These are phyloP conservation scores for Crax fasciolata DNA, from an alignment of 2,797 vertebrate species.

Conservation along the genomic window DNA sequence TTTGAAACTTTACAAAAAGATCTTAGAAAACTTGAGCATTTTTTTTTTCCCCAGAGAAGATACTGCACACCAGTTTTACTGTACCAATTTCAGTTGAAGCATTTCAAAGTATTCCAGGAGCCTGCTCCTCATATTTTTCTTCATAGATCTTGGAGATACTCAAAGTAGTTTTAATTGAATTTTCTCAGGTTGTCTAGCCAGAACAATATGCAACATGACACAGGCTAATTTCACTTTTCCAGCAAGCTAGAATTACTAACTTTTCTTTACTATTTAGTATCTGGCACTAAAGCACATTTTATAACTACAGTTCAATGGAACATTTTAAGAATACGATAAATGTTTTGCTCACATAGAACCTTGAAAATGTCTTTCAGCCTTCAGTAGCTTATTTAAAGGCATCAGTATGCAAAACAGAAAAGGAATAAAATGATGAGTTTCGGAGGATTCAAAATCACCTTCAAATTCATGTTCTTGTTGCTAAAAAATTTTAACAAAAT, in stretches of 20 bases:
- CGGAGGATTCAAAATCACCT: not conserved
- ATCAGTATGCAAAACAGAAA: not conserved
- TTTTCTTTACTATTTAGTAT: not conserved
- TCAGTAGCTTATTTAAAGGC: not conserved
- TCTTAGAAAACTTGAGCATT: not conserved
- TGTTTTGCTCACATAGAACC: not conserved
- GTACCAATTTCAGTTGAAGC: not conserved
- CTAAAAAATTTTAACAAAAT: not conserved
- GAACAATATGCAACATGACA: not conserved
- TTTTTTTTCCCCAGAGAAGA: not conserved
- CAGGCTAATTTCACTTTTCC: not conserved
- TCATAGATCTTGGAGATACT: not conserved
- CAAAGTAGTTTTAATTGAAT: not conserved
- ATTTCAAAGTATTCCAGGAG: not conserved
- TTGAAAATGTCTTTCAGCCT: not conserved
- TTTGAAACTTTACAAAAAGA: conserved; percentile 17
- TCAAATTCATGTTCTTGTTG: not conserved
- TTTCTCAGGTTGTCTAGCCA: not conserved
- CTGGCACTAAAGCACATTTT: not conserved
- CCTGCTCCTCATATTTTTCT: not conserved
- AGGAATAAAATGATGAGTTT: not conserved
- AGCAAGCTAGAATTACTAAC: not conserved
- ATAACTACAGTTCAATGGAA: not conserved
- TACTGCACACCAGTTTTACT: not conserved
- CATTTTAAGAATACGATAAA: not conserved